These are phyloP conservation scores for mouse (Mus musculus) DNA, from an alignment of 2,113 vertebrate genomes.

Conservation along the genomic window GRCm39 chr10:92181001-92181500, in stretches of 20 bases:
- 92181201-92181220: not conserved
- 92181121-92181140: not conserved
- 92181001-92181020: slow-evolving; percentile 32
- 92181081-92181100: not conserved
- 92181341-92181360: not conserved
- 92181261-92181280: not conserved
- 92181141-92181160: not conserved
- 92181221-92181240: not conserved
- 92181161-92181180: not conserved
- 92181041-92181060: slow-evolving; percentile 1
- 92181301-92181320: not conserved
- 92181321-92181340: not conserved
- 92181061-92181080: slow-evolving; percentile 22
- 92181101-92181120: not conserved
- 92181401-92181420: slow-evolving; percentile 58
- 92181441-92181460: slow-evolving; percentile 13
- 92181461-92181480: not conserved
- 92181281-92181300: not conserved
- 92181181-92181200: not conserved
- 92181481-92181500: not conserved
- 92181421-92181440: slow-evolving; percentile 26
- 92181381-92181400: slow-evolving; percentile 19
- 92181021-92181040: slow-evolving; percentile 33
- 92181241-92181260: not conserved
- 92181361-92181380: not conserved